Base-by-base conservation (phyloP, 2,797 vertebrate species). In the Alectoris magna region DNA sequence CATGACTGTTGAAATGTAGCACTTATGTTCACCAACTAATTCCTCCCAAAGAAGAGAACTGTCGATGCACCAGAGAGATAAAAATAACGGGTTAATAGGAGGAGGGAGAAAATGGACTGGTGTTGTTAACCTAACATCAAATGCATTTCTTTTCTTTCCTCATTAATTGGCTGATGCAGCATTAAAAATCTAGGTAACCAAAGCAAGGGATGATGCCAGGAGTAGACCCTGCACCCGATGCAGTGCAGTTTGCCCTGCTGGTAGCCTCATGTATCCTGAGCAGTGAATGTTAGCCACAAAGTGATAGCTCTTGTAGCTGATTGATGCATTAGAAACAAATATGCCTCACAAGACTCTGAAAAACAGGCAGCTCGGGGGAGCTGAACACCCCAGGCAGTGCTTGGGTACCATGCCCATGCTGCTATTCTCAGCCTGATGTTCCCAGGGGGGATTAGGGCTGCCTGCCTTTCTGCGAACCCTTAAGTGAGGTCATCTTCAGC, bases 401-500 rank as follows among this genome's bases (percentile, higher is more conserved):
- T 34, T 58, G 55, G 19, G 11, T 58, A 34, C 55, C 22, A 19
- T 13, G 55, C 19, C 36, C 10, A 5, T 26, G 13, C 71, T 93
- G 87, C 93, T 96, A 90, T 93, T 95, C 93, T 71, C 68, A 94
- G 44, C 0, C 12, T 67, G 62, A 27, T 79, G 71, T 13, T 88
- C 75, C 87, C 90, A 39, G 39, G 53, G 49, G 69, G 90, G 77
- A 96, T 96, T 94, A 96, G 87, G 38, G 31, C 58, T 93, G 62
- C 48, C 26, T 58, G 88, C 91, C 53, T 70, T 92, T 87, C 84
- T 84, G 44, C 0, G 29, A 91, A 89, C 88, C 75, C 82, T 85
- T 87, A 68, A 62, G 69, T 94, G 91, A 96, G 71, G 68, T 92
- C 88, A 94, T 91, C 48, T 2, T 1, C 72, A 53, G 84, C 84